Base-by-base conservation (phyloP, 2,888 invertebrate genomes). In the Eupeodes luniger region DNA sequence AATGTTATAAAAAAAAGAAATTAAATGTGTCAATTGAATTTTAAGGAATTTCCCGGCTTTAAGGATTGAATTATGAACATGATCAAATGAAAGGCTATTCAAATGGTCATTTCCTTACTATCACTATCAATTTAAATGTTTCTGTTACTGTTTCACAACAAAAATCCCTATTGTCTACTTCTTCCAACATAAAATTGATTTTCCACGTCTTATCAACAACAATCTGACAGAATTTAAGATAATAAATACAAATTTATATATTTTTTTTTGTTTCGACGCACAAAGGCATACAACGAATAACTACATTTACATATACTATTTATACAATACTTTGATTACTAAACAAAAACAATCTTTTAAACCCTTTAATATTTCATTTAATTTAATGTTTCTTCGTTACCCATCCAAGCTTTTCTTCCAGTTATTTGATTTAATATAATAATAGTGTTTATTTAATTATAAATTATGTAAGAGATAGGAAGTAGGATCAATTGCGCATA, bases 401-500 rank as follows among this genome's bases (percentile, higher is more conserved):
- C 69, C 70, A 72, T 67, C 40, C 36, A 55, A 53, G 67, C 61
- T 51, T 59, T 40, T 69, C 47, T 51, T 70, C 69, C 9, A 47
- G 14, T 61, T 57, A 59, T 10, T 47, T 62, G 47, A 69, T 34
- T 79, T 61, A 66, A 75, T 79, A 75, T 78, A 55, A 75, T 78
- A 55, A 53, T 40, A 80, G 14, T 75, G 27, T 75, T 87, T 69
- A 44, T 81, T 69, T 79, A 19, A 57, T 74, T 81, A 76, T 49
- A 62, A 49, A 87, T 80, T 76, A 27, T 61, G 16, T 70, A 70
- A 72, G 70, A 78, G 69, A 76, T 77, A 85, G 70, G 77, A 87
- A 59, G 72, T 84, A 87, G 83, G 83, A 83, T 76, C 83, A 78
- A 81, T 87, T 84, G 83, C 84, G 87, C 84, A 84, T 75, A 75